These are phyloP conservation scores for Syngnathus floridae DNA, from an alignment of 2,113 vertebrate genomes.

Conservation along the genomic window DNA sequence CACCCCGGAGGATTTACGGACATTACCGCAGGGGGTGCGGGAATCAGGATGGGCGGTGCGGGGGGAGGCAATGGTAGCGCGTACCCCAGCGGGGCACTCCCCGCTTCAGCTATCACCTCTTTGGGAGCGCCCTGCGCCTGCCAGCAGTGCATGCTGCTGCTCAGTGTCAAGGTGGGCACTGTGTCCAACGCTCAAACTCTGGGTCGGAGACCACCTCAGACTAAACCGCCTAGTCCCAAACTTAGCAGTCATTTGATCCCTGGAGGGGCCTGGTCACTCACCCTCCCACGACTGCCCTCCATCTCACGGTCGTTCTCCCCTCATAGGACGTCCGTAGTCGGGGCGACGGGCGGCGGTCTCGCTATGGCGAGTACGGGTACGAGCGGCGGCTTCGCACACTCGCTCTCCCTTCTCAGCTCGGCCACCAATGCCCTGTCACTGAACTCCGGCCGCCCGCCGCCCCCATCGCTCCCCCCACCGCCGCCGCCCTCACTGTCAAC, in stretches of 20 bases:
- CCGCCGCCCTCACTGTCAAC: constrained; percentile 55
- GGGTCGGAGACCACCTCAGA: constrained; percentile 65
- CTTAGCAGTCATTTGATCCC: constrained; percentile 44
- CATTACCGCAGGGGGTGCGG: constrained; percentile 65
- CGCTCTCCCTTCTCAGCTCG: constrained; percentile 49
- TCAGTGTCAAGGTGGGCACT: constrained; percentile 75
- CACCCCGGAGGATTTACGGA: constrained; percentile 60
- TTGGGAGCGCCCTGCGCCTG: constrained; percentile 79
- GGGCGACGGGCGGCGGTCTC: constrained; percentile 45
- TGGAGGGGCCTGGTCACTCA: constrained; percentile 66
- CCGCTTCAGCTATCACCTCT: constrained; percentile 70
- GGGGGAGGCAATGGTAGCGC: constrained; percentile 65
- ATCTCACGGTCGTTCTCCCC: constrained; percentile 63
- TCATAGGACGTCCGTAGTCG: constrained; percentile 64
- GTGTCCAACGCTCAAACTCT: constrained; percentile 68
- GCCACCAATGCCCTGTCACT: constrained; percentile 70
- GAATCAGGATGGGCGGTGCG: constrained; percentile 59
- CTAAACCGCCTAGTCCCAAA: constrained; percentile 69
- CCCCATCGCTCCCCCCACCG: constrained; percentile 65
- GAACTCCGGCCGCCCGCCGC: constrained; percentile 65
- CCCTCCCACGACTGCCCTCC: constrained; percentile 66
- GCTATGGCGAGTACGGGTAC: constrained; percentile 31
- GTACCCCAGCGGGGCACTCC: constrained; percentile 70
- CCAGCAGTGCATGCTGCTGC: constrained; percentile 86
- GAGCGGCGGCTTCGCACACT: constrained; percentile 55